Base-by-base conservation (phyloP, 2,113 vertebrate species). In the Patagioenas fasciata region DNA sequence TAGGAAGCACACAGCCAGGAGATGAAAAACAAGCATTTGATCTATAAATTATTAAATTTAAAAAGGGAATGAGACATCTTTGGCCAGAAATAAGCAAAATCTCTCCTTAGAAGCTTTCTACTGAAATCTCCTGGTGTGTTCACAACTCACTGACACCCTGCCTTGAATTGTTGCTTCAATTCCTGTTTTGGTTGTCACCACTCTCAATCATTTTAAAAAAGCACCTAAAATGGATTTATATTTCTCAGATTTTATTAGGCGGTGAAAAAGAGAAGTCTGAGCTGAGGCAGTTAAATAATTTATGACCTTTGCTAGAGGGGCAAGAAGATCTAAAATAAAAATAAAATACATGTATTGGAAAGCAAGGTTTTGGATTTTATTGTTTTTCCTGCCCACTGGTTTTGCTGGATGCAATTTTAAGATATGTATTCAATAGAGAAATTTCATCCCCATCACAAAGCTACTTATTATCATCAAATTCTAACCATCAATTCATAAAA, bases 211-310 rank as follows among this genome's bases (percentile, higher is more conserved):
- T 89, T 94, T 81, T 64, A 51, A 88, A 90, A 96, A 93, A 88
- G 48, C 72, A 69, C 44, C 80, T 84, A 84, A 92, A 96, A 91
- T 85, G 92, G 91, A 94, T 97, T 96, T 95, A 93, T 94, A 84
- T 95, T 91, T 96, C 70, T 67, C 50, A 88, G 69, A 92, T 90
- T 97, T 97, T 96, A 95, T 96, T 97, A 96, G 93, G 92, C 86
- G 89, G 80, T 92, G 85, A 80, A 93, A 81, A 95, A 95, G 89
- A 80, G 85, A 91, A 88, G 75, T 48, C 88, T 86, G 61, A 86
- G 91, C 53, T 31, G 13, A 82, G 81, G 88, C 65, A 92, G 77
- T 89, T 95, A 89, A 96, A 96, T 96, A 96, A 97, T 96, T 95
- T 94, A 96, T 94, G 80, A 61, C 58, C 93, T 94, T 95, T 84